phyloP scores from a whole-genome alignment of 2,797 vertebrate species.

The Betta splendens region DNA sequence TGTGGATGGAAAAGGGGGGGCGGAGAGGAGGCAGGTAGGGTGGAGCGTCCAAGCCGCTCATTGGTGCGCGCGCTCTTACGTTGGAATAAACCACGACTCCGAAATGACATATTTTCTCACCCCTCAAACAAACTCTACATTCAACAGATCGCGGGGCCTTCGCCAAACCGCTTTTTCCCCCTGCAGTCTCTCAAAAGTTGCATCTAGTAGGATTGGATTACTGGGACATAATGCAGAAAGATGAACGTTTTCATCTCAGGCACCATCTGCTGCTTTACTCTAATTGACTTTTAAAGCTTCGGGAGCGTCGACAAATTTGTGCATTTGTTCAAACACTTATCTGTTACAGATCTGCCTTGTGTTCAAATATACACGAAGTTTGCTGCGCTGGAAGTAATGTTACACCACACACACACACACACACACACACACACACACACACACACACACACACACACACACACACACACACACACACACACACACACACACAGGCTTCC shows the following conservation, averaged over 20 bases:
- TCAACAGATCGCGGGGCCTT: constrained; percentile 72
- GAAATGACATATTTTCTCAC: constrained; percentile 81
- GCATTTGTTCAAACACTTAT: no score
- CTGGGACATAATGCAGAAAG: constrained; percentile 70
- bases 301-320: background rate
- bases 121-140: constrained; percentile 81
- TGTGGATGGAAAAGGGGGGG: constrained; percentile 72
- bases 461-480: no score
- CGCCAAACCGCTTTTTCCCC: constrained; percentile 73
- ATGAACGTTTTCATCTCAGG: constrained; percentile 34
- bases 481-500: no score
- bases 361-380: no score
- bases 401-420: no score
- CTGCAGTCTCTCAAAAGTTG: constrained; percentile 73
- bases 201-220: constrained; percentile 68
- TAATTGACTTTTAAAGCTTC: background rate
- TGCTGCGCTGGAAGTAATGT: no score
- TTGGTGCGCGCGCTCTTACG: constrained; percentile 77
- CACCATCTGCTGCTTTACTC: constrained; percentile 14
- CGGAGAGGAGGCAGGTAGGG: constrained; percentile 70
- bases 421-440: no score
- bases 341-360: no score
- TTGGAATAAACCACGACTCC: constrained; percentile 78
- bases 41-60: constrained; percentile 64
- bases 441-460: no score